Conservation (phyloP, 1,140 invertebrate genomes). For the Palaemon carinicauda region DNA sequence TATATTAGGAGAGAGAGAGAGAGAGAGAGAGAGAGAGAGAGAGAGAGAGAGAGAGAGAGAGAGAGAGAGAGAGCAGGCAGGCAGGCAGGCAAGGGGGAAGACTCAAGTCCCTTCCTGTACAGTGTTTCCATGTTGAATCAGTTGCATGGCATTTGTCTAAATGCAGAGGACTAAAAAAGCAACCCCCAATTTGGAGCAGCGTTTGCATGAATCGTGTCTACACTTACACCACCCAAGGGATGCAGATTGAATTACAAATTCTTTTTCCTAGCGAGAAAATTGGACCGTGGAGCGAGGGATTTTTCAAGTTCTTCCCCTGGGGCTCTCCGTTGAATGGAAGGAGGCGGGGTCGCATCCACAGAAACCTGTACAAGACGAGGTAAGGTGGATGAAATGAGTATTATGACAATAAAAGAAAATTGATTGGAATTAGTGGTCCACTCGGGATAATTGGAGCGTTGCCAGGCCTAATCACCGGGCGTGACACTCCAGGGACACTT, state of each 20-base stretch:
- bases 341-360: no score
- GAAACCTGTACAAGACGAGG: neutral
- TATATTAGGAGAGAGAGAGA: neutral
- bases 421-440: constrained; percentile 23
- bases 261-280: no score
- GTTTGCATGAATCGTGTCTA: no score
- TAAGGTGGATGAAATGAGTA: neutral
- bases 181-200: no score
- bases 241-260: no score
- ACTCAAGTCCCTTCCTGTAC: no score
- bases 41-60: neutral
- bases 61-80: neutral
- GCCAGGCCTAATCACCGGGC: neutral
- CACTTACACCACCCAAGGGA: neutral
- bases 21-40: neutral
- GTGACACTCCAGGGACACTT: neutral
- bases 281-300: no score
- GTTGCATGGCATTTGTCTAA: neutral
- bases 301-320: no score
- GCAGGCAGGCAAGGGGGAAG: no score
- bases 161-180: neutral
- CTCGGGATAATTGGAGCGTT: constrained; percentile 14
- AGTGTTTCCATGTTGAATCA: no score
- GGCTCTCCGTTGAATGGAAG: no score
- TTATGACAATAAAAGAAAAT: constrained; percentile 31